Conservation (phyloP, 2,888 invertebrate species). For the Lithophane ornitopus region DNA sequence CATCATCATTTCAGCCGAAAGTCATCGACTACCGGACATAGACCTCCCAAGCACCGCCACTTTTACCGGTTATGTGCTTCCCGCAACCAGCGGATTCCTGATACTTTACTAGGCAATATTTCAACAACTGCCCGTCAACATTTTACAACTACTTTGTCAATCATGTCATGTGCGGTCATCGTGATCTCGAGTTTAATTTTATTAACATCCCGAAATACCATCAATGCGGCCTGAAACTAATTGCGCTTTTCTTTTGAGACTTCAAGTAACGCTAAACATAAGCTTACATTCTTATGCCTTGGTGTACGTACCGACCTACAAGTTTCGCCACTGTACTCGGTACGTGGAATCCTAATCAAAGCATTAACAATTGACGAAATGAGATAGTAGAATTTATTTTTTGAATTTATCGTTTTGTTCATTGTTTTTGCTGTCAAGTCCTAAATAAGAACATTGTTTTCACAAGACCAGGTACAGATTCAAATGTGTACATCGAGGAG, state of each 20-base stretch:
- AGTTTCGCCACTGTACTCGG: neutral
- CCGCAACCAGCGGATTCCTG: no score
- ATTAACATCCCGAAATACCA: neutral
- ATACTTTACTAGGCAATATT: neutral
- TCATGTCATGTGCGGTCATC: no score
- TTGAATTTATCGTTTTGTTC: neutral
- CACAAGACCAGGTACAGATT: slow-evolving; percentile 87
- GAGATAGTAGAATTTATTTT: no score
- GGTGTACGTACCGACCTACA: neutral
- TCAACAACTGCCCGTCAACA: neutral
- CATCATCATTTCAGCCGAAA: no score
- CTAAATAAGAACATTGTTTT: slow-evolving; percentile 81
- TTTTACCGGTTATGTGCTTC: no score
- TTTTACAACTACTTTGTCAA: neutral
- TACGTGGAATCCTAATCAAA: neutral
- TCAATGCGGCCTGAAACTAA: neutral
- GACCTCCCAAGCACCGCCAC: no score
- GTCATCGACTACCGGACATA: no score
- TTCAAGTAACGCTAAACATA: neutral
- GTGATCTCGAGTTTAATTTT: neutral
- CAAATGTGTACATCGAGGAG: slow-evolving; percentile 78
- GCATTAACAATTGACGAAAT: neutral
- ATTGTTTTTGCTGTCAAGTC: slow-evolving; percentile 59
- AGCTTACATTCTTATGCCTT: neutral
- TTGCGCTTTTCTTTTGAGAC: neutral